Base-by-base conservation (phyloP, 1,140 invertebrate species). In the Dendrolimus kikuchii region DNA sequence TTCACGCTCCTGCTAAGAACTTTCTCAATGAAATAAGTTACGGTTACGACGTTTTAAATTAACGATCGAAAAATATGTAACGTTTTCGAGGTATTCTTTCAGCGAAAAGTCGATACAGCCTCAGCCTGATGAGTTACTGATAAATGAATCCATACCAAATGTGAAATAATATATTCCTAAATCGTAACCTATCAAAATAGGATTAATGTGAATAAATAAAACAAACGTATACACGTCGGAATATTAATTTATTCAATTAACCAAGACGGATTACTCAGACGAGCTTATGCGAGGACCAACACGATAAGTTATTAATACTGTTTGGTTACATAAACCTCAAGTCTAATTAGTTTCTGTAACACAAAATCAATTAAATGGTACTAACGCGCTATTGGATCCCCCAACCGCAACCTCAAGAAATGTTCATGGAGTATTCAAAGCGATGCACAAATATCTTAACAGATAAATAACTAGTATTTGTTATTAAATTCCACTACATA, bases 291-390 rank as follows among this genome's bases (percentile, higher is more conserved):
- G 61, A 69, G 62, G 64, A 61, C 63, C 60, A 71, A 67, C 64
- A 71, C 66, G 61, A 66, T 72, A 71, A 77, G 62, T 80, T 79
- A 81, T 82, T 83, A 83, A 82, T 77, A 74, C 68, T 62, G 68
- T 72, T 76, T 62, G 66, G 76, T 82, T 75, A 75, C 70, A 76
- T 71, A 81, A 81, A 82, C 79, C 79, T 74, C 77, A 77, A 82
- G 67, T 79, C 71, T 82, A 82, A 86, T 86, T 86, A 83, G 77
- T 82, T 86, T 81, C 71, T 74, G 64, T 70, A 74, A 64, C 73
- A 78, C 69, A 80, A 78, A 80, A 86, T 81, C 80, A 83, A 86
- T 86, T 81, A 79, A 82, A 81, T 79, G 67, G 63, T 71, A 76
- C 72, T 73, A 83, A 72, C 68, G 61, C 53, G 62, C 62, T 64